Conservation (phyloP, 2,888 invertebrate genomes). For the Mimachlamys varia region DNA sequence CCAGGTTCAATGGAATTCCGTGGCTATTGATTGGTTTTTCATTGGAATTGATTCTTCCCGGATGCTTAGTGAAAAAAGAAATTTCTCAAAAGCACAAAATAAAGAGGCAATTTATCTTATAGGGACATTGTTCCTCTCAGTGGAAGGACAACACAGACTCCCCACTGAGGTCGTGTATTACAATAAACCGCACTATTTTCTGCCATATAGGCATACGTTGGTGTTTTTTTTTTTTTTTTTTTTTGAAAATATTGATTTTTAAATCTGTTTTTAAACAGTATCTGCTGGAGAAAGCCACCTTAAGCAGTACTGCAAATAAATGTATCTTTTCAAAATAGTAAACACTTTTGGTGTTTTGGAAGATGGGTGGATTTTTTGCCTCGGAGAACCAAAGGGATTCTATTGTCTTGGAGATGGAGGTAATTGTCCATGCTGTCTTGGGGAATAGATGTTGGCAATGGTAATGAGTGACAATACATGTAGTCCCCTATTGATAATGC, state of each 20-base stretch:
- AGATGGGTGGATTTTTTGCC: constrained; percentile 21
- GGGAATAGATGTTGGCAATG: not conserved
- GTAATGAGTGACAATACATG: constrained; percentile 17
- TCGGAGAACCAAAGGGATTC: not conserved
- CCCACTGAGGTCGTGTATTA: not conserved
- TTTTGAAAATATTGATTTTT: constrained; percentile 31
- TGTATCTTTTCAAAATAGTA: constrained; percentile 26
- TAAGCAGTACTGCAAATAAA: constrained; percentile 11
- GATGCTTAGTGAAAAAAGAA: constrained; percentile 34
- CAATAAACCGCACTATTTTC: not conserved
- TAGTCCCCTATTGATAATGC: constrained; percentile 34
- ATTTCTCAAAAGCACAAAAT: constrained; percentile 36
- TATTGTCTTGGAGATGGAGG: not conserved
- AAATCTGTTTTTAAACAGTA: constrained; percentile 34
- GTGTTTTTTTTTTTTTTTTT: not conserved
- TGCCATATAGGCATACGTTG: not conserved
- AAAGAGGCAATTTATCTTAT: constrained; percentile 33
- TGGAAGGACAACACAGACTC: not conserved
- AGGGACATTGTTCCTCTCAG: not conserved
- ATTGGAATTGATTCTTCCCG: constrained; percentile 25
- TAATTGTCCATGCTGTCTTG: constrained; percentile 25
- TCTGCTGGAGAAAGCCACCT: constrained; percentile 22
- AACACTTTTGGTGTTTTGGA: constrained; percentile 27
- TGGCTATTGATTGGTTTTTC: not conserved
- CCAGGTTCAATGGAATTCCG: not conserved